phyloP scores from a whole-genome alignment of 2,888 invertebrate genomes.

The Acanthosepion lycidas region DNA sequence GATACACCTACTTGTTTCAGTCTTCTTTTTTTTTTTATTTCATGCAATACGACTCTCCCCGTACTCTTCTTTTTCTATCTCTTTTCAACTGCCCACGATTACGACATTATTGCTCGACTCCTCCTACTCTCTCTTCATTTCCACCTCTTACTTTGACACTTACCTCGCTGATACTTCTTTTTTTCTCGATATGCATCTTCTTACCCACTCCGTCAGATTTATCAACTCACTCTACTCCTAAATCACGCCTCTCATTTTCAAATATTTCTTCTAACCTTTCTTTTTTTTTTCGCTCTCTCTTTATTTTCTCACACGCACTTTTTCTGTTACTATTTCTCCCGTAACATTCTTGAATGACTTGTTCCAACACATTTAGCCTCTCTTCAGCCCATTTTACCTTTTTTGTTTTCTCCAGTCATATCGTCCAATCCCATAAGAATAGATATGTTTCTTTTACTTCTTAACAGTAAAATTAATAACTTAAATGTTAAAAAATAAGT shows the following conservation, averaged over 20 bases:
- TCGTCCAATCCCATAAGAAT: too few species aligned
- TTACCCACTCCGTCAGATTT: not conserved
- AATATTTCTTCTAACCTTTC: not conserved
- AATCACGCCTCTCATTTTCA: not conserved
- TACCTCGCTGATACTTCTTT: not conserved
- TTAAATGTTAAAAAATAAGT: too few species aligned
- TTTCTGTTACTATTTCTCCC: not conserved
- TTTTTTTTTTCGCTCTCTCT: not conserved
- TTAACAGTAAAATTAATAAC: too few species aligned
- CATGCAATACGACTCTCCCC: not conserved
- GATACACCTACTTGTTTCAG: not conserved
- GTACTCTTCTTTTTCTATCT: not conserved
- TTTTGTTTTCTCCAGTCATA: too few species aligned
- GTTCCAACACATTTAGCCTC: not conserved
- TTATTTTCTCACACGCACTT: not conserved
- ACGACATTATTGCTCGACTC: not conserved
- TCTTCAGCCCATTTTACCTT: too few species aligned
- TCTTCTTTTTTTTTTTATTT: not conserved
- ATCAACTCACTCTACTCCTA: not conserved
- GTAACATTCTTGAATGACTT: too few species aligned
- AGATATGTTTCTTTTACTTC: too few species aligned
- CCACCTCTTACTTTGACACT: not conserved
- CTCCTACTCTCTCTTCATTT: not conserved
- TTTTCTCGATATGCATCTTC: not conserved
- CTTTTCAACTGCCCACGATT: not conserved